Evolutionary conservation across 2,888 invertebrate species (phyloP).

Genomic region (Hypolimnas misippus): DNA sequence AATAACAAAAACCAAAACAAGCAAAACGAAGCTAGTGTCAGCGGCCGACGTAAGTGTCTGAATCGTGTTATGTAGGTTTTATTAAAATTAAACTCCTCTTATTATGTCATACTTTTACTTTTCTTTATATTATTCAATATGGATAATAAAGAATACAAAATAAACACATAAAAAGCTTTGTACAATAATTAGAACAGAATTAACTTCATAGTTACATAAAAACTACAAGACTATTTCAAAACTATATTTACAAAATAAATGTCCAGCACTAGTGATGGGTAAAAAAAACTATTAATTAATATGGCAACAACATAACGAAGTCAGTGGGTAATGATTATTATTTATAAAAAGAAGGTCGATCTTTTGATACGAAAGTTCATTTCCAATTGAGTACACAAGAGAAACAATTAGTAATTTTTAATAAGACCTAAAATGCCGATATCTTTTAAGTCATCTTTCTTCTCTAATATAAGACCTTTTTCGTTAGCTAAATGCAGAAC

Average conservation of each 20-base stretch:
- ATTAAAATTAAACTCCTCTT: slow-evolving; percentile 23
- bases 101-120: slow-evolving; percentile 10
- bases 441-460: slow-evolving; percentile 79
- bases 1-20: no score
- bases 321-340: not conserved
- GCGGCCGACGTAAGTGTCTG: no score
- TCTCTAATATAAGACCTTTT: slow-evolving; percentile 84
- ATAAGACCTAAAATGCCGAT: slow-evolving; percentile 75
- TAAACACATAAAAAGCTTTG: slow-evolving; percentile 43
- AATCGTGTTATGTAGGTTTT: no score
- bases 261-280: slow-evolving; percentile 20
- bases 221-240: slow-evolving; percentile 42
- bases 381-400: no score
- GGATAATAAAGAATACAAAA: slow-evolving; percentile 41
- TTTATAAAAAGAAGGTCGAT: not conserved
- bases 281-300: slow-evolving; percentile 20
- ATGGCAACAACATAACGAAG: slow-evolving; percentile 25
- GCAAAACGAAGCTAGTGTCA: no score
- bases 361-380: not conserved
- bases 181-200: slow-evolving; percentile 40
- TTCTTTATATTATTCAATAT: slow-evolving; percentile 32
- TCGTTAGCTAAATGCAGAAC: slow-evolving; percentile 94
- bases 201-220: slow-evolving; percentile 6
- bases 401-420: no score
- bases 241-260: slow-evolving; percentile 35